Conservation (phyloP, 2,888 invertebrate species). For the Arrhopalites spinosus region DNA sequence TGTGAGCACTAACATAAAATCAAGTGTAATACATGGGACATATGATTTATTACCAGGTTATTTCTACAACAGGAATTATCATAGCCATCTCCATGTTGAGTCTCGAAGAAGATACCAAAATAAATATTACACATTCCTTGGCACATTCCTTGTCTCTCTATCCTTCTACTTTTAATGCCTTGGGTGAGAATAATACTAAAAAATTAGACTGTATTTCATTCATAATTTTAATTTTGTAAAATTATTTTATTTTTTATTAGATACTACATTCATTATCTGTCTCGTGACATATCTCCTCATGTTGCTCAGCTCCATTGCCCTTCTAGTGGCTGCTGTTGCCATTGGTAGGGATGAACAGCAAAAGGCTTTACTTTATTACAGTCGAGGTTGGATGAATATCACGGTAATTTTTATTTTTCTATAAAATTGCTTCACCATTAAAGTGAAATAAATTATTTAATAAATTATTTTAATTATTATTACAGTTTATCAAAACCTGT, state of each 20-base stretch:
- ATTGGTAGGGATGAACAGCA: background rate
- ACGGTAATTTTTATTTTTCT: background rate
- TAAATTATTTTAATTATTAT: background rate
- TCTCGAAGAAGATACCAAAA: background rate
- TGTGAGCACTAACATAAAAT: background rate
- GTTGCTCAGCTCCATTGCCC: background rate
- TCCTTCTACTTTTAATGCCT: background rate
- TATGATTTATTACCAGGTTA: constrained; percentile 3
- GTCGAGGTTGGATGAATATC: background rate
- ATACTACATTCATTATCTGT: background rate
- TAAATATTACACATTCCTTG: background rate
- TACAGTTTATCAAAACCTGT: background rate
- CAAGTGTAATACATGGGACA: background rate
- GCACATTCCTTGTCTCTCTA: background rate
- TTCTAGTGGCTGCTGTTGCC: background rate
- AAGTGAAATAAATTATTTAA: too few relatives aligned
- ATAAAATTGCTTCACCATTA: background rate
- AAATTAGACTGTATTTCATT: background rate
- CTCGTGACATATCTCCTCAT: background rate
- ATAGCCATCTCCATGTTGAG: background rate
- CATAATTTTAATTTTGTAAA: background rate
- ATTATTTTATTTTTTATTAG: background rate
- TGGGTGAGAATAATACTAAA: background rate
- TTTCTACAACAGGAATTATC: background rate
- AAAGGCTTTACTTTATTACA: background rate